Percentiles rank a stretch among this genome's conserved stretches.
These are phyloP conservation scores for Thaumatotibia leucotreta DNA, from an alignment of 1,140 invertebrate species.

Conservation along the genomic window DNA sequence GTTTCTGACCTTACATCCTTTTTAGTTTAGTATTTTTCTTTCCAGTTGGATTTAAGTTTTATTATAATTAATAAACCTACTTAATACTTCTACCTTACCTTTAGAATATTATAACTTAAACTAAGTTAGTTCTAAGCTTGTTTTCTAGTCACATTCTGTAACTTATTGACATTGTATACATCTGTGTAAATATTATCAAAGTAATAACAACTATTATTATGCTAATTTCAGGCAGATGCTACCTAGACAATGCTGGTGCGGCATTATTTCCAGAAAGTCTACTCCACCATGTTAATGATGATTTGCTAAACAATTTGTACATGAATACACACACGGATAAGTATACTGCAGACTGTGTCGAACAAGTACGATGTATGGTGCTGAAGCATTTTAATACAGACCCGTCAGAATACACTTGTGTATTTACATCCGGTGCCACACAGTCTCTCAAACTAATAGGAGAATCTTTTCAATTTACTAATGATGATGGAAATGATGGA, in stretches of 20 bases:
- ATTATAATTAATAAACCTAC: not conserved
- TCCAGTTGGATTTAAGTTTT: no score
- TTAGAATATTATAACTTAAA: no score
- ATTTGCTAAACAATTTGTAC: conserved; percentile 84
- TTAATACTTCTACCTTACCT: no score
- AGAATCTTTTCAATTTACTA: conserved; percentile 85
- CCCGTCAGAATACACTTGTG: conserved; percentile 87
- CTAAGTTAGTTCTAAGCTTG: no score
- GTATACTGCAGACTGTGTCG: conserved; percentile 86
- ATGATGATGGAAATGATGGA: conserved; percentile 60
- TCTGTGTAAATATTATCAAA: conserved; percentile 12
- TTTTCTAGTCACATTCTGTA: no score
- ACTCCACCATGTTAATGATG: conserved; percentile 80
- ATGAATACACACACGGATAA: conserved; percentile 94
- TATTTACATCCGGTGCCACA: conserved; percentile 95
- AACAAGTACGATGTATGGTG: conserved; percentile 88
- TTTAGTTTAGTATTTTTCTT: no score
- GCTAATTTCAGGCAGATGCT: conserved; percentile 82
- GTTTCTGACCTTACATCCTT: no score
- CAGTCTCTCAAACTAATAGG: conserved; percentile 88
- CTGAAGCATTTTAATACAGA: conserved; percentile 91
- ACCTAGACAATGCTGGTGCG: conserved; percentile 94
- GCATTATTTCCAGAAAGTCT: conserved; percentile 89
- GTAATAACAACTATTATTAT: conserved; percentile 5
- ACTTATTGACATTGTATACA: no score